A percentile compares a stretch with the other conserved stretches of the same genome.
These are phyloP conservation scores for Calidris pygmaea DNA, from an alignment of 2,113 vertebrate genomes.

Conservation along the genomic window DNA sequence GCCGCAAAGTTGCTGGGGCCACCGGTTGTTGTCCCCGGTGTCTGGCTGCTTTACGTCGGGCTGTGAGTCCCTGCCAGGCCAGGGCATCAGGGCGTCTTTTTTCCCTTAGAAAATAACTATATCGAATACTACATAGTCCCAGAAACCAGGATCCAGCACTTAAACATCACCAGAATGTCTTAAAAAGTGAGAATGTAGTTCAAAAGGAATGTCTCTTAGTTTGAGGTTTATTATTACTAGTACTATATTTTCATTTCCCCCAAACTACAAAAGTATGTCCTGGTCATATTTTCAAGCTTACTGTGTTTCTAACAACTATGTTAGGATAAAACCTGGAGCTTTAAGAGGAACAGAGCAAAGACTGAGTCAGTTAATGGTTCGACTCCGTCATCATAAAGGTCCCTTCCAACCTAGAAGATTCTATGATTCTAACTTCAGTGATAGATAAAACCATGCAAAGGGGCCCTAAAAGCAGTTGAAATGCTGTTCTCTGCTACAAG, in stretches of 20 bases:
- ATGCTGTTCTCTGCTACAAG: neutral
- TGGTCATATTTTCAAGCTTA: neutral
- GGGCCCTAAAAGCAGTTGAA: neutral
- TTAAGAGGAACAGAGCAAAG: neutral
- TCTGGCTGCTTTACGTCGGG: fast-evolving
- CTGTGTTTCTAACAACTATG: neutral
- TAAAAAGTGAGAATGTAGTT: neutral
- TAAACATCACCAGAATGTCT: fast-evolving
- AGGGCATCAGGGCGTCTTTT: neutral
- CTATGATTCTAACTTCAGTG: neutral
- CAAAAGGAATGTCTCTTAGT: fast-evolving
- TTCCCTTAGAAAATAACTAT: neutral
- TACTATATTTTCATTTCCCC: neutral
- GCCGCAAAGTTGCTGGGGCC: neutral
- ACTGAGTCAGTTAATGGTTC: neutral
- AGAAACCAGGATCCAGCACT: neutral
- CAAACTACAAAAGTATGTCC: neutral
- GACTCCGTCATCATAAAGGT: neutral
- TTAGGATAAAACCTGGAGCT: neutral
- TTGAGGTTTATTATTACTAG: neutral
- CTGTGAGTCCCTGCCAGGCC: fast-evolving
- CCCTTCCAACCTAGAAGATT: neutral
- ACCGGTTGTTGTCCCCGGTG: neutral
- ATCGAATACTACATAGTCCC: neutral
- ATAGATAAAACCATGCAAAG: neutral